A percentile compares a stretch with the other conserved stretches of the same genome.
These are phyloP conservation scores for Sesia apiformis DNA, from an alignment of 2,888 invertebrate genomes.

Conservation along the genomic window DNA sequence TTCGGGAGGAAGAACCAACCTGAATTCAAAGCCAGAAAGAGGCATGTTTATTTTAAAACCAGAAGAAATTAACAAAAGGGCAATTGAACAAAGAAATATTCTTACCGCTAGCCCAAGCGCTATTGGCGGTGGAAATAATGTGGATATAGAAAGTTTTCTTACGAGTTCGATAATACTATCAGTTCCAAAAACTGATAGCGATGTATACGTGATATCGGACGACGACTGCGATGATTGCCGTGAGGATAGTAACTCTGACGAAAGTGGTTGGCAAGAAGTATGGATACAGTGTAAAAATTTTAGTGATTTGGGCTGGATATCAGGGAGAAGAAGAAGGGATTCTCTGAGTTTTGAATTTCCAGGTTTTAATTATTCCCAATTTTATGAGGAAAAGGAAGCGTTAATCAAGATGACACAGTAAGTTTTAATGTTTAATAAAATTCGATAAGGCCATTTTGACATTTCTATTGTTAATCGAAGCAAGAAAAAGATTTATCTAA, in stretches of 20 bases:
- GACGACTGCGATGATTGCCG: constrained; percentile 15
- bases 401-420: constrained; percentile 49
- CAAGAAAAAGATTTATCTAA: no score
- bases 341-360: constrained; percentile 50
- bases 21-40: constrained; percentile 1
- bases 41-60: constrained; percentile 58
- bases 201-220: constrained; percentile 28
- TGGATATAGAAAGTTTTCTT: constrained; percentile 38
- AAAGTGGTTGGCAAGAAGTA: constrained; percentile 20
- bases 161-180: constrained; percentile 19
- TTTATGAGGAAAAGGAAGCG: constrained; percentile 37
- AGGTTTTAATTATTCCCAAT: constrained; percentile 41
- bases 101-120: neutral
- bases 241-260: constrained; percentile 3
- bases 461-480: no score
- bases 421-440: constrained; percentile 22
- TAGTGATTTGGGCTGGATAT: constrained; percentile 40
- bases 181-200: constrained; percentile 13
- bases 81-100: constrained; percentile 5
- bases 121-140: neutral
- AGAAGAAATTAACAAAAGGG: constrained; percentile 57
- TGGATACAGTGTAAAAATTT: constrained; percentile 44
- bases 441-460: neutral
- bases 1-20: neutral
- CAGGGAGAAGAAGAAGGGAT: constrained; percentile 22